Evolutionary conservation across 2,113 vertebrate species (phyloP).

Genomic region (Amblyopsis rosae): DNA sequence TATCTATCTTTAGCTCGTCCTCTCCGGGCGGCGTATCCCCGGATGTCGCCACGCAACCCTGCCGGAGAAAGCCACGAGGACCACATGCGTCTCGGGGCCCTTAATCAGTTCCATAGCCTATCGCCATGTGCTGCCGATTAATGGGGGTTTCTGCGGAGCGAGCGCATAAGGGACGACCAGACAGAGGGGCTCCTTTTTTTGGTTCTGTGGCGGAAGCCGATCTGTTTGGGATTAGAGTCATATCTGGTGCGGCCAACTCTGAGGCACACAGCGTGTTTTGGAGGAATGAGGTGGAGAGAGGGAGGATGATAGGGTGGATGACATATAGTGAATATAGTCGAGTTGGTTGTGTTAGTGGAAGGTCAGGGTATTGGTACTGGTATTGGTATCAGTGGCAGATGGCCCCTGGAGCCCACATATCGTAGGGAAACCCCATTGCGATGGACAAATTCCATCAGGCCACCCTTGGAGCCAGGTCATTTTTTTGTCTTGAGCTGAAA

Average conservation of each 20-base stretch:
- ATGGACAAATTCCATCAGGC: conserved; percentile 11
- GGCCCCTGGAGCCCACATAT: conserved; percentile 23
- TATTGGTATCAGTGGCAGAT: conserved; percentile 38
- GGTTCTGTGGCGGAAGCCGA: conserved; percentile 71
- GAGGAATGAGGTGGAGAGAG: conserved; percentile 25
- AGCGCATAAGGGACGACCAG: conserved; percentile 72
- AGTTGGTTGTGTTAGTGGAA: conserved; percentile 61
- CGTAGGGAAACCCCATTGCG: conserved; percentile 36
- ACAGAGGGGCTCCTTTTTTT: conserved; percentile 64
- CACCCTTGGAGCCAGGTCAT: conserved; percentile 7
- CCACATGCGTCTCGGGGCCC: conserved; percentile 75
- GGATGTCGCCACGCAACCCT: conserved; percentile 58
- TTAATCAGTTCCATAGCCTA: conserved; percentile 79
- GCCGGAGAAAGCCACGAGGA: conserved; percentile 43
- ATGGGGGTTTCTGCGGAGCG: conserved; percentile 71
- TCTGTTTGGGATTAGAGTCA: conserved; percentile 81
- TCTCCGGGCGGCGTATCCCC: conserved; percentile 62
- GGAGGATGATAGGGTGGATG: conserved; percentile 29
- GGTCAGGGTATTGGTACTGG: conserved; percentile 42
- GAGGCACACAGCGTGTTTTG: conserved; percentile 62
- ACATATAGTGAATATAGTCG: conserved; percentile 38
- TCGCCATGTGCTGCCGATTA: conserved; percentile 79
- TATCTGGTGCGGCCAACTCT: conserved; percentile 76
- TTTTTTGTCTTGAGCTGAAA: background rate
- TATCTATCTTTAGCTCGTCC: conserved; percentile 21